Evolutionary conservation across 1,140 invertebrate species (phyloP).

Genomic region (Apis florea): DNA sequence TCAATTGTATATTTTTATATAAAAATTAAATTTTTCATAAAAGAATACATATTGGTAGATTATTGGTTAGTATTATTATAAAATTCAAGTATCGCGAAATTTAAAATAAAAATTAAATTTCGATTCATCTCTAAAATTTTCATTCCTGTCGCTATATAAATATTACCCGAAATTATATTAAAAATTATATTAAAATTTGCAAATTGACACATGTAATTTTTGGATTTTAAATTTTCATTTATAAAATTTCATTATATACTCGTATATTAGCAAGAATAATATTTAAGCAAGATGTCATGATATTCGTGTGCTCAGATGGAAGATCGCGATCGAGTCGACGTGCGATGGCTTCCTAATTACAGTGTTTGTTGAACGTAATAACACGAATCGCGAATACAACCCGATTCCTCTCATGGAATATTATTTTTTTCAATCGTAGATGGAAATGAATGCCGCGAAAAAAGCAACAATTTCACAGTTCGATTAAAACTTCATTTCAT

Average conservation of each 20-base stretch:
- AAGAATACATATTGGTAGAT: too few species aligned
- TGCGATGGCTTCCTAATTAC: conserved; percentile 22
- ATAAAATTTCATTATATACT: too few species aligned
- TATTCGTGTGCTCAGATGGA: not conserved
- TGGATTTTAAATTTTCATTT: too few species aligned
- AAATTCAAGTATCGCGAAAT: too few species aligned
- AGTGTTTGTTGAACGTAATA: conserved; percentile 29
- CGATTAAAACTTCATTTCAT: not conserved
- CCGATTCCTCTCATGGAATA: not conserved
- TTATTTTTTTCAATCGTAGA: not conserved
- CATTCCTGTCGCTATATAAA: not conserved
- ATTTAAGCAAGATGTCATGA: not conserved
- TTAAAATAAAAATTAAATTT: not conserved
- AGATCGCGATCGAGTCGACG: not conserved
- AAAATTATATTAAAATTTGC: too few species aligned
- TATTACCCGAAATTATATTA: too few species aligned
- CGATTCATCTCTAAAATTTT: not conserved
- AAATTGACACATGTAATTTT: not conserved
- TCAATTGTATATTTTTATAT: too few species aligned
- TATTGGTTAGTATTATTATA: too few species aligned
- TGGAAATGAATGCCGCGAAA: not conserved
- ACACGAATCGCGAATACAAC: not conserved
- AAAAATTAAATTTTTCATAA: too few species aligned
- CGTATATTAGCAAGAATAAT: not conserved
- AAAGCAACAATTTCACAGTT: not conserved